phyloP scores from a whole-genome alignment of 1,140 invertebrate species.

The Caenorhabditis latens region DNA sequence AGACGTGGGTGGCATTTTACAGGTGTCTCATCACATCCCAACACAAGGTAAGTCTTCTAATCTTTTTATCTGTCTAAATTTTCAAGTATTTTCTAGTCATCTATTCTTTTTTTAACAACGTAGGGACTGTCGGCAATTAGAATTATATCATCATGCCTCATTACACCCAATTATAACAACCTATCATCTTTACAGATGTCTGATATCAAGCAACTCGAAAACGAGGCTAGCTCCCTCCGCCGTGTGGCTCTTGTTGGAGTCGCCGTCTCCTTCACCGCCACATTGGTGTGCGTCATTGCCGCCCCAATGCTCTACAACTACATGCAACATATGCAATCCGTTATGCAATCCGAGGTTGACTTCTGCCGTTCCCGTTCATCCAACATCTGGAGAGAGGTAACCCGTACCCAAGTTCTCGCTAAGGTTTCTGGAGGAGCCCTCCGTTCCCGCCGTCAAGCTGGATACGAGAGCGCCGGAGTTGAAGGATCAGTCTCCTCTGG shows the following conservation, averaged over 20 bases:
- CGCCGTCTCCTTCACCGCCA: constrained; percentile 65
- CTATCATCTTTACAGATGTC: constrained; percentile 16
- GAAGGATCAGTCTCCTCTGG: constrained; percentile 55
- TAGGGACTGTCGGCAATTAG: neutral
- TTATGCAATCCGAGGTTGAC: constrained; percentile 68
- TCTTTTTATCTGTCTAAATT: constrained; percentile 19
- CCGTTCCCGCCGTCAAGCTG: constrained; percentile 62
- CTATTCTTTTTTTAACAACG: neutral
- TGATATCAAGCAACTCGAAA: constrained; percentile 57
- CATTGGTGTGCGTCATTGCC: constrained; percentile 64
- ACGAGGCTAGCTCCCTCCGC: constrained; percentile 61
- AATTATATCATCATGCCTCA: neutral
- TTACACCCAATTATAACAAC: neutral
- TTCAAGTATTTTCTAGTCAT: neutral
- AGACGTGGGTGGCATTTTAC: constrained; percentile 33
- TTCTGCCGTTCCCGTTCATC: constrained; percentile 69
- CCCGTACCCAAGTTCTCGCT: constrained; percentile 67
- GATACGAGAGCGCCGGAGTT: constrained; percentile 62
- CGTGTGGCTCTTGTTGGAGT: constrained; percentile 64
- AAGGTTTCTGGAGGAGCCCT: constrained; percentile 64
- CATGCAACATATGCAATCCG: constrained; percentile 68
- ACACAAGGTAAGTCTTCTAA: constrained; percentile 37
- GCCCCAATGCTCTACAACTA: constrained; percentile 69
- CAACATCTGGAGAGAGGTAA: constrained; percentile 70
- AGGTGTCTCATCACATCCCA: constrained; percentile 50